Conservation (phyloP, 2,797 vertebrate species). For the Sebastes vulpes region DNA sequence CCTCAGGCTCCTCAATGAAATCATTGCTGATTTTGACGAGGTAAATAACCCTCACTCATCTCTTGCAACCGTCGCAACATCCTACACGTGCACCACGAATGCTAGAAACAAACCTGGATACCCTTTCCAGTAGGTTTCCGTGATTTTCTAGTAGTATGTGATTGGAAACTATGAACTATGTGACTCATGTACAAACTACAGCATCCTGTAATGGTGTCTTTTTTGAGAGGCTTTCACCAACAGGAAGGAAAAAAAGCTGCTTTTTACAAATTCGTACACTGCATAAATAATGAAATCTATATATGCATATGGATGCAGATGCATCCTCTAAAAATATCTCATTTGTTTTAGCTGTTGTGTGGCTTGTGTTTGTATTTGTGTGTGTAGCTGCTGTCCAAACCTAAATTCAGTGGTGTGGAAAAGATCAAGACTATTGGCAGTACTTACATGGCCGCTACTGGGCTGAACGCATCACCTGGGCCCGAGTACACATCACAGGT, state of each 20-base stretch:
- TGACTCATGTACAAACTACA: background rate
- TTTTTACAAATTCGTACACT: background rate
- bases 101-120: background rate
- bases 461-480: conserved; percentile 90
- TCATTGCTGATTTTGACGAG: conserved; percentile 98
- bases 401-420: conserved; percentile 98
- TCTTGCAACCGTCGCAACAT: background rate
- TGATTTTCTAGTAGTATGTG: background rate
- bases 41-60: conserved; percentile 76
- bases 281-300: background rate
- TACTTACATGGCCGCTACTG: conserved; percentile 99
- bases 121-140: background rate
- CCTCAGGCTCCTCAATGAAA: conserved; percentile 97
- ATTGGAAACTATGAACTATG: background rate
- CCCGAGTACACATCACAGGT: conserved; percentile 91
- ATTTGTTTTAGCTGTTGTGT: background rate
- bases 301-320: background rate
- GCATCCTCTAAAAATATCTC: background rate
- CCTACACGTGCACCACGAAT: background rate
- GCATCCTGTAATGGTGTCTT: no score
- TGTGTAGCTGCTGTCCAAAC: conserved; percentile 93
- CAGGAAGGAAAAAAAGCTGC: background rate
- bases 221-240: no score
- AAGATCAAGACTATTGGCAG: conserved; percentile 99
- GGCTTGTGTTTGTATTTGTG: conserved; percentile 17